These are phyloP conservation scores for Phenacoccus solenopsis DNA, from an alignment of 1,140 invertebrate species.

Conservation along the genomic window DNA sequence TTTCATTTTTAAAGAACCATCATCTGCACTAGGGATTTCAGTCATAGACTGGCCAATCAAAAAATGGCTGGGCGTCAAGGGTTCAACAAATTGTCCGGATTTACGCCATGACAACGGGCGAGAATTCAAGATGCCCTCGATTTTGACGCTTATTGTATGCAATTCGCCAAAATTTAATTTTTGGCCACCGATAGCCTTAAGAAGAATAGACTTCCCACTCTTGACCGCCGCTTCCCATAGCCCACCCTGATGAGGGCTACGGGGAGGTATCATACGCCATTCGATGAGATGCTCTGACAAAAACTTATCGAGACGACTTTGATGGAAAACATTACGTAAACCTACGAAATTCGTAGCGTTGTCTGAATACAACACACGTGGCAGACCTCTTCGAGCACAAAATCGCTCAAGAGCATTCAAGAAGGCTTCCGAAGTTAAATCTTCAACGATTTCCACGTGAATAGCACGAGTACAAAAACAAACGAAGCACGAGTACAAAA, in stretches of 20 bases:
- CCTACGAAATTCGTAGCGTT: conserved; percentile 8
- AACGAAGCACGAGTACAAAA: not conserved
- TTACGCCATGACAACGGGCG: conserved; percentile 24
- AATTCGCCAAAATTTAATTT: conserved; percentile 24
- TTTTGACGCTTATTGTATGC: conserved; percentile 26
- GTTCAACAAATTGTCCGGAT: not conserved
- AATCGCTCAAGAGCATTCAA: not conserved
- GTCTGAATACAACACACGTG: not conserved
- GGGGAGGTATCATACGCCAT: conserved; percentile 14
- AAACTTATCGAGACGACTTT: not conserved
- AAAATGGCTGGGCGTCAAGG: conserved; percentile 32
- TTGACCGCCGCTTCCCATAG: conserved; percentile 13
- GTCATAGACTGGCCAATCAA: conserved; percentile 27
- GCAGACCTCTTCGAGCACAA: not conserved
- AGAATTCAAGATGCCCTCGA: conserved; percentile 33
- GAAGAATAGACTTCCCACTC: not conserved
- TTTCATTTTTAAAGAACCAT: not conserved
- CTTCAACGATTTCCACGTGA: conserved; percentile 3
- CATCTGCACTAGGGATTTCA: not conserved
- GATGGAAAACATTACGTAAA: conserved; percentile 1
- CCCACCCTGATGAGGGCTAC: not conserved
- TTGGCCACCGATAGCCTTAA: not conserved
- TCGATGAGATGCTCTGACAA: not conserved
- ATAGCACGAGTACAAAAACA: not conserved
- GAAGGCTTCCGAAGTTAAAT: conserved; percentile 1